A percentile compares a stretch with the other conserved stretches of the same genome.
These are phyloP conservation scores for Cathartes aura DNA, from an alignment of 2,113 vertebrate genomes.

Conservation along the genomic window DNA sequence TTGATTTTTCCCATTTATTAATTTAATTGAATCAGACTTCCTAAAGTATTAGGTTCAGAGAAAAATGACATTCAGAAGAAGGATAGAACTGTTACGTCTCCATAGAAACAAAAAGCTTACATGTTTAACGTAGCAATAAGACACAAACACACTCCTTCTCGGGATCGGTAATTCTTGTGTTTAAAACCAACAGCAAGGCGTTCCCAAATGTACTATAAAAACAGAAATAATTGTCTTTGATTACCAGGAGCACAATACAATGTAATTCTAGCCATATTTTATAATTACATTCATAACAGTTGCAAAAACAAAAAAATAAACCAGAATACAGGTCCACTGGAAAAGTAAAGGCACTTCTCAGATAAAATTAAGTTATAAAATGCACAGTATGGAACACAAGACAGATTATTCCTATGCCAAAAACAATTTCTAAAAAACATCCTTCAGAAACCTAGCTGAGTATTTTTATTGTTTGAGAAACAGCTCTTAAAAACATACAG, in stretches of 20 bases:
- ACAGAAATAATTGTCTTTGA: conserved; percentile 55
- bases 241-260: conserved; percentile 1
- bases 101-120: conserved; percentile 82
- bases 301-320: neutral
- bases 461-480: neutral
- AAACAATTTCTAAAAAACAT: neutral
- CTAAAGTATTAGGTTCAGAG: neutral
- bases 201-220: conserved; percentile 91
- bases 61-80: neutral
- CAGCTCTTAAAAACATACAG: neutral
- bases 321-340: neutral
- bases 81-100: neutral
- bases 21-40: neutral
- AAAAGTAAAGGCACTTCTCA: neutral
- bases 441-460: neutral
- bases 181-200: conserved; percentile 91
- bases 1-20: neutral
- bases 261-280: neutral
- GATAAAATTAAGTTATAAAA: neutral
- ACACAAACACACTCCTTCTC: conserved; percentile 93
- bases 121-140: conserved; percentile 88
- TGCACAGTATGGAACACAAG: neutral
- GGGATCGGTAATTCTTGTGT: conserved; percentile 96
- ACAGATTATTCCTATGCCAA: neutral
- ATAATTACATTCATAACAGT: neutral